Evolutionary conservation across 2,888 invertebrate species (phyloP).

Genomic region (Seira ritae): DNA sequence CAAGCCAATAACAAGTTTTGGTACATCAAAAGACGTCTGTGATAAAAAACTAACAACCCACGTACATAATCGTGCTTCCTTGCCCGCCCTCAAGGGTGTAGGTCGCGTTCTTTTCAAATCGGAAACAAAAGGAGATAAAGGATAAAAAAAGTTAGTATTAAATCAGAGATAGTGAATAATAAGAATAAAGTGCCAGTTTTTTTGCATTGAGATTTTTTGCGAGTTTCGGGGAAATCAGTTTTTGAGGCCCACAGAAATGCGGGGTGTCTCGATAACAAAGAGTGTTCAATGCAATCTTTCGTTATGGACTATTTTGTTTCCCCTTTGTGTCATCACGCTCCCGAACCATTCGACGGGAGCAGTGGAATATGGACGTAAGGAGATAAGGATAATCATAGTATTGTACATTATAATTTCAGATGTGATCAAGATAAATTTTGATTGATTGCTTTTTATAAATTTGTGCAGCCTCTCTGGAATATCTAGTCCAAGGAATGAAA

Average conservation of each 20-base stretch:
- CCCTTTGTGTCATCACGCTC: not conserved
- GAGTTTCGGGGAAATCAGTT: too few species aligned
- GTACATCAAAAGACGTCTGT: not conserved
- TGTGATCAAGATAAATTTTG: not conserved
- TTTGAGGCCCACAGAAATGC: not conserved
- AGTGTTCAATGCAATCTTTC: slow-evolving; percentile 5
- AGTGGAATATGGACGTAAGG: slow-evolving; percentile 52
- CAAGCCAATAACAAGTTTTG: not conserved
- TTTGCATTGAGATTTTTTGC: too few species aligned
- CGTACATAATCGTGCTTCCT: slow-evolving; percentile 4
- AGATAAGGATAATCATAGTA: too few species aligned
- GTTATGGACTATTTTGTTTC: not conserved
- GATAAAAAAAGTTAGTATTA: too few species aligned
- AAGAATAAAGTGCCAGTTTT: too few species aligned
- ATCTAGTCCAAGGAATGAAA: slow-evolving; percentile 33
- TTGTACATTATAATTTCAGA: not conserved
- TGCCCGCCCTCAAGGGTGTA: slow-evolving; percentile 6
- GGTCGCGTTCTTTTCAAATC: not conserved
- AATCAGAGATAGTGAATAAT: too few species aligned
- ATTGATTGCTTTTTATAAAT: not conserved
- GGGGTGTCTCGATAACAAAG: not conserved
- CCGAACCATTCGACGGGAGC: slow-evolving; percentile 3
- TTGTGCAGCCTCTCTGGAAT: slow-evolving; percentile 47
- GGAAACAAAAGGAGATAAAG: too few species aligned
- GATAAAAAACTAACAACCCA: not conserved